These are phyloP conservation scores for Drosophila burlai DNA, from an alignment of 1,140 invertebrate species.

Conservation along the genomic window DNA sequence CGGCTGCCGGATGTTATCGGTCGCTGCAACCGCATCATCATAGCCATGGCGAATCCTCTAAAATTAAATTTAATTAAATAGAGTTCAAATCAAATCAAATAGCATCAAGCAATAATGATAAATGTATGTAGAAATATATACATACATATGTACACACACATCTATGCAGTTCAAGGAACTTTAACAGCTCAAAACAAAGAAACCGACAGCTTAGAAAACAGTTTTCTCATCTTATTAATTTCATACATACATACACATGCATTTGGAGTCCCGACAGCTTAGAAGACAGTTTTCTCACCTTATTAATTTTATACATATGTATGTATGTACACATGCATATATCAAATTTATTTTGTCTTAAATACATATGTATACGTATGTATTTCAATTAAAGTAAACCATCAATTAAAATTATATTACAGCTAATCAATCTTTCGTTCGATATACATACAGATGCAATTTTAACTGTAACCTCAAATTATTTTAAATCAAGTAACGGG, in stretches of 20 bases:
- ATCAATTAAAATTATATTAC: neutral
- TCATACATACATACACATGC: too few species aligned
- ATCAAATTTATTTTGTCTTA: too few species aligned
- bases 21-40: conserved; percentile 52
- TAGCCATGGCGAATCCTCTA: conserved; percentile 5
- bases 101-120: neutral
- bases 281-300: too few species aligned
- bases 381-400: too few species aligned
- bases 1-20: conserved; percentile 82
- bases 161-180: neutral
- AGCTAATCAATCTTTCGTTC: too few species aligned
- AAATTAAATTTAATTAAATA: neutral
- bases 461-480: conserved; percentile 5
- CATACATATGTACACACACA: neutral
- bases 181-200: neutral
- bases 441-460: too few species aligned
- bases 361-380: too few species aligned
- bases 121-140: neutral
- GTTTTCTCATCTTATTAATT: too few species aligned
- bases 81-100: neutral
- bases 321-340: too few species aligned
- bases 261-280: too few species aligned
- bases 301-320: too few species aligned
- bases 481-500: neutral
- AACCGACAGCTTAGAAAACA: neutral